phyloP scores from a whole-genome alignment of 2,113 vertebrate species.

The Osmerus mordax region DNA sequence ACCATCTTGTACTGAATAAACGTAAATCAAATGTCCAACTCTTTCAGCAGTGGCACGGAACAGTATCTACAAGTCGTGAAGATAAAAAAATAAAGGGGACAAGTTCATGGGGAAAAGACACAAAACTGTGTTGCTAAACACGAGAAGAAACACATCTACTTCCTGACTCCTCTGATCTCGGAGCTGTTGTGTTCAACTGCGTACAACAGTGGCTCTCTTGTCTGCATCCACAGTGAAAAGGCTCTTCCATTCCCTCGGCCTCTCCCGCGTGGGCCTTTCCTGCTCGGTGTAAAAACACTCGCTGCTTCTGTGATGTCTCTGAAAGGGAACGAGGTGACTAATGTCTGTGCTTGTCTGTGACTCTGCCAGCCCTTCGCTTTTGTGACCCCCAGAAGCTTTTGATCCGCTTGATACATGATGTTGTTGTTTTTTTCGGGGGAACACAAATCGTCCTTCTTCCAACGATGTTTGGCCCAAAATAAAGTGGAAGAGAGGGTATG shows the following conservation, averaged over 20 bases:
- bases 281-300: constrained; percentile 62
- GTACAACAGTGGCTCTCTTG: constrained; percentile 49
- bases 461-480: constrained; percentile 70
- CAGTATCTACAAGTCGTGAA: too few relatives aligned
- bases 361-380: constrained; percentile 59
- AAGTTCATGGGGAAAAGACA: too few relatives aligned
- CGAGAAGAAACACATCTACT: too few relatives aligned
- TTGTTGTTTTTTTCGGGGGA: constrained; percentile 25
- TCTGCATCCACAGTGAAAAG: constrained; percentile 51
- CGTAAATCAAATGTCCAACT: too few relatives aligned
- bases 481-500: constrained; percentile 53
- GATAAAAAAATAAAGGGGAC: too few relatives aligned
- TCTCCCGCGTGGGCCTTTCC: constrained; percentile 46
- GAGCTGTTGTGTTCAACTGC: constrained; percentile 56
- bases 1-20: too few relatives aligned
- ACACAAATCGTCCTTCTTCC: constrained; percentile 36
- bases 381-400: constrained; percentile 63
- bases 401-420: constrained; percentile 63
- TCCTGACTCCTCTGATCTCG: constrained; percentile 53
- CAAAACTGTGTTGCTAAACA: too few relatives aligned
- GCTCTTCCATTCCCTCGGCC: constrained; percentile 51
- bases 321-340: constrained; percentile 65
- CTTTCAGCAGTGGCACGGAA: too few relatives aligned
- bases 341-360: constrained; percentile 66
- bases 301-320: constrained; percentile 49